Percentiles rank a stretch among this genome's conserved stretches.
phyloP scores from a whole-genome alignment of 2,797 vertebrate genomes.

The Discoglossus pictus region DNA sequence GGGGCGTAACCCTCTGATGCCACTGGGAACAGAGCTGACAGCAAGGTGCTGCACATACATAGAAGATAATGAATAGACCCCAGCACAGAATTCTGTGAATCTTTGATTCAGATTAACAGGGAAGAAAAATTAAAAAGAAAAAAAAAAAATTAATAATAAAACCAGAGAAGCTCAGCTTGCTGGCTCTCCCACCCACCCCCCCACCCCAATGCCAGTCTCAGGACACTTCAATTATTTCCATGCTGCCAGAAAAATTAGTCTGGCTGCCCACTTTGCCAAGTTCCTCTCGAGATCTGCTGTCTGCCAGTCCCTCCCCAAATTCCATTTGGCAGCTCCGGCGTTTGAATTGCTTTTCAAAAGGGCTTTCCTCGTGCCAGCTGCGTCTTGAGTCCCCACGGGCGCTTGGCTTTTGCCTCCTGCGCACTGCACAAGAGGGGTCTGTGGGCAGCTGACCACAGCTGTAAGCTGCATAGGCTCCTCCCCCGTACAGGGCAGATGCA shows the following conservation, averaged over 20 bases:
- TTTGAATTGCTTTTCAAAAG: slow-evolving; percentile 96
- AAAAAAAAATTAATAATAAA: neutral
- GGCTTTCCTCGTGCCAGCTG: slow-evolving; percentile 96
- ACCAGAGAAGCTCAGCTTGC: slow-evolving; percentile 25
- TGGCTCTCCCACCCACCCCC: neutral
- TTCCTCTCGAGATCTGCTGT: slow-evolving; percentile 82
- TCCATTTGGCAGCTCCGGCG: slow-evolving; percentile 96
- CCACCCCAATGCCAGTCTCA: slow-evolving; percentile 63
- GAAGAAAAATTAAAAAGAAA: slow-evolving; percentile 54
- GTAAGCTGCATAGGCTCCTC: slow-evolving; percentile 65
- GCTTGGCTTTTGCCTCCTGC: slow-evolving; percentile 74
- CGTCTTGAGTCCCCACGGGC: slow-evolving; percentile 83
- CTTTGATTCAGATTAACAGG: slow-evolving; percentile 71
- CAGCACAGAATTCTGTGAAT: slow-evolving; percentile 18
- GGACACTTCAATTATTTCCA: slow-evolving; percentile 96
- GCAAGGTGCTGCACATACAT: neutral
- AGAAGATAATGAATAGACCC: slow-evolving; percentile 17
- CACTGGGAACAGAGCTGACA: slow-evolving; percentile 19
- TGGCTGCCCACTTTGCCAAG: slow-evolving; percentile 82
- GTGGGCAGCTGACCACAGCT: slow-evolving; percentile 80
- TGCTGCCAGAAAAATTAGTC: slow-evolving; percentile 90
- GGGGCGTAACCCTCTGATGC: neutral
- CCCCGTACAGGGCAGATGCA: slow-evolving; percentile 76
- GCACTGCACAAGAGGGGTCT: slow-evolving; percentile 73
- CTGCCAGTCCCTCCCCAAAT: slow-evolving; percentile 81